Evolutionary conservation across 1,140 invertebrate genomes (phyloP).

Genomic region (Mycetomoellerius zeteki): DNA sequence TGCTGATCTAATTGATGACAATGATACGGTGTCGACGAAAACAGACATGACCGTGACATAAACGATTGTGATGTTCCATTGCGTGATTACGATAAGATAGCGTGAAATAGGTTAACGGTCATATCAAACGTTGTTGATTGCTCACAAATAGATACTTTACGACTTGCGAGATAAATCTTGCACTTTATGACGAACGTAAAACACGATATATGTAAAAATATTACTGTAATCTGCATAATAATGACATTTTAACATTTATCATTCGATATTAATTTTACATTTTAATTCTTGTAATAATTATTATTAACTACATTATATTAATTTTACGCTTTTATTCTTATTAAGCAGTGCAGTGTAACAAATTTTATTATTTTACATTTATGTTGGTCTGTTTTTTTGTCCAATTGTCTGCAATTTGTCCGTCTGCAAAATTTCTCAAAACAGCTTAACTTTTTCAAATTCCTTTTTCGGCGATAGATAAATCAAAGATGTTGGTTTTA

Average conservation of each 20-base stretch:
- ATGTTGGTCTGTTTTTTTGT: too few species aligned
- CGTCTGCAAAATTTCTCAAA: background rate
- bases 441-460: background rate
- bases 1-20: conserved; percentile 37
- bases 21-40: conserved; percentile 43
- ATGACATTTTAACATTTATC: background rate
- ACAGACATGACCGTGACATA: conserved; percentile 38
- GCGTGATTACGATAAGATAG: conserved; percentile 17
- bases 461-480: background rate
- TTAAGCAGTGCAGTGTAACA: too few species aligned
- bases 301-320: too few species aligned
- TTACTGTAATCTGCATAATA: background rate
- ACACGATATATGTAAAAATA: background rate
- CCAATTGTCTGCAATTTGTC: background rate
- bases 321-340: background rate
- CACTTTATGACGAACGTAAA: background rate
- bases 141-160: conserved; percentile 4
- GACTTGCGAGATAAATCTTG: background rate
- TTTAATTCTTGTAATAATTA: background rate
- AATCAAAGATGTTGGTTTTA: background rate
- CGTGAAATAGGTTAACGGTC: conserved; percentile 25
- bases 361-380: too few species aligned
- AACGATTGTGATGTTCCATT: conserved; percentile 14
- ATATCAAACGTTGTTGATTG: conserved; percentile 4
- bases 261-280: background rate